phyloP scores from a whole-genome alignment of 2,113 vertebrate genomes.

The Willisornis vidua region DNA sequence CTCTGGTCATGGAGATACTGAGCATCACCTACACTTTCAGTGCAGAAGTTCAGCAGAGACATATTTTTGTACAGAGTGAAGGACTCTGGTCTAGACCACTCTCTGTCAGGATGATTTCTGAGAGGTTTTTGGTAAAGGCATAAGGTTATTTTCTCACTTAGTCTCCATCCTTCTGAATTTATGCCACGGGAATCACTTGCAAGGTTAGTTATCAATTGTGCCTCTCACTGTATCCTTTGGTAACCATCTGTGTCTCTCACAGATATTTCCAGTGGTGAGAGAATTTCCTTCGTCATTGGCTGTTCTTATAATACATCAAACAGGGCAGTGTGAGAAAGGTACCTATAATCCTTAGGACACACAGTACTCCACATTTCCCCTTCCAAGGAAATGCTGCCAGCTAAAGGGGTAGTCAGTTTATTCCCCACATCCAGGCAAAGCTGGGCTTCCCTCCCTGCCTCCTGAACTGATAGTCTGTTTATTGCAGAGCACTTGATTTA shows the following conservation, averaged over 20 bases:
- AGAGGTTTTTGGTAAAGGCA: not conserved
- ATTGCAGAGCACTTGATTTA: not conserved
- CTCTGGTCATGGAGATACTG: not conserved
- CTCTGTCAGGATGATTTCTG: not conserved
- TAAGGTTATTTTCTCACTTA: not conserved
- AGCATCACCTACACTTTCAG: not conserved
- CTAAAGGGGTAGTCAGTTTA: not conserved
- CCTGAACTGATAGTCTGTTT: not conserved
- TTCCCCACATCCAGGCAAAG: not conserved
- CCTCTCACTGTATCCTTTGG: not conserved
- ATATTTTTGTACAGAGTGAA: not conserved
- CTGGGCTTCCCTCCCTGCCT: not conserved
- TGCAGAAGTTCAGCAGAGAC: not conserved
- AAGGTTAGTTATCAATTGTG: not conserved
- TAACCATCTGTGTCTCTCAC: not conserved
- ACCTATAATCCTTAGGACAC: not conserved
- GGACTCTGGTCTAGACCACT: not conserved
- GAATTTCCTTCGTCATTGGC: not conserved
- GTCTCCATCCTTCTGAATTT: not conserved
- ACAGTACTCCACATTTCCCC: not conserved
- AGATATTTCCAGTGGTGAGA: not conserved
- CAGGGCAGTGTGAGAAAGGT: not conserved
- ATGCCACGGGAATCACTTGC: fast-evolving
- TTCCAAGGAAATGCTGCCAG: not conserved
- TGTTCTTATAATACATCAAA: not conserved